Percentiles rank a stretch among this genome's conserved stretches.
Conservation (phyloP, 2,113 vertebrate genomes). For the Cygnus atratus region DNA sequence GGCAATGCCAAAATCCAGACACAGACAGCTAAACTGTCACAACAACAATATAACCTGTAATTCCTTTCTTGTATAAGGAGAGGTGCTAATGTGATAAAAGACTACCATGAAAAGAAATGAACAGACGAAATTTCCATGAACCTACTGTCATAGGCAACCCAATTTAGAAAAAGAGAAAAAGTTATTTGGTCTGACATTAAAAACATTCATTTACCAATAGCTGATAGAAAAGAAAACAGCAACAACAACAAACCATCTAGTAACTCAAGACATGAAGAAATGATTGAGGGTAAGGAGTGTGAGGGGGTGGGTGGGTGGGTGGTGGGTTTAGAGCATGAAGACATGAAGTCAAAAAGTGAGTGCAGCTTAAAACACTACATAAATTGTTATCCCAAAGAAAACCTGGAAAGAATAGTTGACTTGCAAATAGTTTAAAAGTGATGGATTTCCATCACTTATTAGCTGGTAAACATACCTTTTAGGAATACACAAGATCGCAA, state of each 20-base stretch:
- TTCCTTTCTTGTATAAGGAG: not conserved
- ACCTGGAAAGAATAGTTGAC: not conserved
- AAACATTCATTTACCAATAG: conserved; percentile 23
- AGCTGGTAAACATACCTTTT: not conserved
- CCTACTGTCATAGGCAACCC: conserved; percentile 34
- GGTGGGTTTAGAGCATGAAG: not conserved
- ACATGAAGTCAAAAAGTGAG: not conserved
- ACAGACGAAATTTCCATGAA: conserved; percentile 39
- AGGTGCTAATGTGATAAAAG: conserved; percentile 21
- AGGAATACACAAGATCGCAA: not conserved
- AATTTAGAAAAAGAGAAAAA: conserved; percentile 7
- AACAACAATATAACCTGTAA: conserved; percentile 43
- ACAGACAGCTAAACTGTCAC: not conserved
- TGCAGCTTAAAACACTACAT: not conserved
- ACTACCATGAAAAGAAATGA: conserved; percentile 32
- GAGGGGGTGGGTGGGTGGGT: not conserved
- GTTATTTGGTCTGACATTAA: conserved; percentile 28
- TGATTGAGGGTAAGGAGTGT: not conserved
- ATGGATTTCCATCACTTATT: not conserved
- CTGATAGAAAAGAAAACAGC: not conserved
- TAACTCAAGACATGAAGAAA: not conserved
- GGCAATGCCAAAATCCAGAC: conserved; percentile 14
- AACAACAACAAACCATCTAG: not conserved
- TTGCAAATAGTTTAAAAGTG: not conserved
- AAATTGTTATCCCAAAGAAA: not conserved